Evolutionary conservation across 2,888 invertebrate species (phyloP), one percentile per base, ranked within the genome.

Genomic region (Stenurella melanura): DNA sequence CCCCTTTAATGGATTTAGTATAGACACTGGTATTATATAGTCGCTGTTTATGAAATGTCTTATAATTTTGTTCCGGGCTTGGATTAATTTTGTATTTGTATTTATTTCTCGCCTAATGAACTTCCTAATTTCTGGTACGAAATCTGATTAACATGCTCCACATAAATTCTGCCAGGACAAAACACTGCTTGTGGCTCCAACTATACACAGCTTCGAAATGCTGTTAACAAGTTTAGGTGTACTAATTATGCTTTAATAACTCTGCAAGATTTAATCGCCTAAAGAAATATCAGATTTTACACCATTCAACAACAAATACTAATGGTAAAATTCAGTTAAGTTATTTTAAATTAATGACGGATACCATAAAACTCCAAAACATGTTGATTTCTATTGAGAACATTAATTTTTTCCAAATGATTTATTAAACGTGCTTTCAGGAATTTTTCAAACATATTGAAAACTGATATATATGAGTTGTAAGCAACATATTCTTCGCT

Each of bases 221-320:
- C 17, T 34, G 61, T 34, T 77, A 77, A 77, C 72, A 73, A 74
- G 74, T 77, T 77, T 71, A 58, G 72, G 30, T 77, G 72, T 73
- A 34, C 7, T 73, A 57, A 64, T 75, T 77, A 73, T 38, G 72
- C 69, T 75, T 74, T 77, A 74, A 75, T 77, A 72, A 72, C 75
- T 54, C 64, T 68, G 42, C 64, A 72, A 68, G 72, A 72, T 75
- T 72, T 74, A 71, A 77, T 77, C 74, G n/a, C 71, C 67, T 72
- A n/a, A 54, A 71, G 72, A 72, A 74, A 60, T 61, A 57, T 56
- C 26, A 11, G 3, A 15, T 60, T n/a, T 60, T 26, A n/a, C n/a
- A 42, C 11, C 10, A 42, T 12, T 42, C 15, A n/a, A n/a, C n/a
- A n/a, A n/a, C n/a, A n/a, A n/a, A n/a, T n/a, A 12, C 15, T 12